A percentile compares a stretch with the other conserved stretches of the same genome.
Conservation (phyloP, 2,797 vertebrate genomes). For the Chlorospingus flavigularis region DNA sequence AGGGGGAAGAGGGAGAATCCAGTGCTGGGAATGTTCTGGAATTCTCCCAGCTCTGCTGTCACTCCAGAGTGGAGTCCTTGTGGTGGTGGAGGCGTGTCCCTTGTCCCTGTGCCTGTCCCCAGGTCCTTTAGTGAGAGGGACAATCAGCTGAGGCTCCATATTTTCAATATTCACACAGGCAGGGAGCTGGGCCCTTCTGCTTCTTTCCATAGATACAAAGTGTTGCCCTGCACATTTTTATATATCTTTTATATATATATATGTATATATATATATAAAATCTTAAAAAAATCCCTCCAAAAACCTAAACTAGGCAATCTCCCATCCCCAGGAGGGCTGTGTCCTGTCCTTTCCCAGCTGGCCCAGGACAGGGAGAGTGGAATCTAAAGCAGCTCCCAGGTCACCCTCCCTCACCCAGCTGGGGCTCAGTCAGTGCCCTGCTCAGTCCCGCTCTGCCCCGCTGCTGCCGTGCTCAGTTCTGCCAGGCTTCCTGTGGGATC, state of each 20-base stretch:
- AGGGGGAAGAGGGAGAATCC: not conserved
- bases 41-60: not conserved
- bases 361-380: not conserved
- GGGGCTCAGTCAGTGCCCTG: constrained; percentile 54
- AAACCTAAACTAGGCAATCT: constrained; percentile 53
- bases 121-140: not conserved
- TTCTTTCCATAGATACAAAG: not conserved
- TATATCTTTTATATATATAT: constrained; percentile 5
- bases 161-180: not conserved
- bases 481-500: constrained; percentile 5
- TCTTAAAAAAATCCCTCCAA: constrained; percentile 23
- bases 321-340: not conserved
- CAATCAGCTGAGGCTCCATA: not conserved
- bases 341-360: not conserved
- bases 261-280: constrained; percentile 25
- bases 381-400: not conserved
- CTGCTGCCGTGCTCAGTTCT: constrained; percentile 32
- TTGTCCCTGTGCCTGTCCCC: not conserved
- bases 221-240: constrained; percentile 44
- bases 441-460: constrained; percentile 33
- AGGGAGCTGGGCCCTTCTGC: constrained; percentile 16
- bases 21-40: not conserved
- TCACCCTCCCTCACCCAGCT: constrained; percentile 1
- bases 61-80: accelerated
- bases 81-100: not conserved